Evolutionary conservation across 2,888 invertebrate species (phyloP).

Genomic region (Caenorhabditis afra): DNA sequence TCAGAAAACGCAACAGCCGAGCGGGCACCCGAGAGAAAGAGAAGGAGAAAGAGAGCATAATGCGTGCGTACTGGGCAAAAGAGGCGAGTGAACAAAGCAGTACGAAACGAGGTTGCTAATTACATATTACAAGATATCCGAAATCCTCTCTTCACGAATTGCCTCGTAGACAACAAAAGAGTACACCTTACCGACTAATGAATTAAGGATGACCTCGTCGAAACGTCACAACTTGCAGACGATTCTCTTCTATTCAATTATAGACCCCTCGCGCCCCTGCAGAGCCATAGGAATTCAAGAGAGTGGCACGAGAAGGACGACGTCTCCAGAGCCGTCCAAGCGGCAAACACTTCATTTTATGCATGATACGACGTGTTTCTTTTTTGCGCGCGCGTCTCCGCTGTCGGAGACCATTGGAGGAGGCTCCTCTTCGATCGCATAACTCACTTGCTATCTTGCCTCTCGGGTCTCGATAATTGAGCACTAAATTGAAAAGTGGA

Average conservation of each 20-base stretch:
- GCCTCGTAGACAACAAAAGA: constrained; percentile 34
- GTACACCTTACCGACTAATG: constrained; percentile 21
- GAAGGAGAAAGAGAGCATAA: neutral
- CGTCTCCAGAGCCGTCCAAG: constrained; percentile 29
- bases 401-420: neutral
- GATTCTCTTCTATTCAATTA: neutral
- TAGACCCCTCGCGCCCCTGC: too few species aligned
- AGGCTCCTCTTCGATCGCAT: constrained; percentile 19
- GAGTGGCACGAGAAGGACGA: constrained; percentile 17
- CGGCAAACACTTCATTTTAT: constrained; percentile 56
- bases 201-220: too few species aligned
- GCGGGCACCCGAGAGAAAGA: neutral
- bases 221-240: neutral
- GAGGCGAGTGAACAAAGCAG: constrained; percentile 40
- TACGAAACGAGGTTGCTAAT: constrained; percentile 52
- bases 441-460: constrained; percentile 43
- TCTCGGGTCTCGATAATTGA: constrained; percentile 42
- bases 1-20: neutral
- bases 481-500: constrained; percentile 24
- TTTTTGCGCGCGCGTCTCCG: neutral
- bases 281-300: neutral
- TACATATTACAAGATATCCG: constrained; percentile 45
- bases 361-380: constrained; percentile 55
- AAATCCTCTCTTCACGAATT: constrained; percentile 8
- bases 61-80: constrained; percentile 6